Evolutionary conservation across 2,113 vertebrate genomes (phyloP).

Genomic region (Toxotes jaculatrix): DNA sequence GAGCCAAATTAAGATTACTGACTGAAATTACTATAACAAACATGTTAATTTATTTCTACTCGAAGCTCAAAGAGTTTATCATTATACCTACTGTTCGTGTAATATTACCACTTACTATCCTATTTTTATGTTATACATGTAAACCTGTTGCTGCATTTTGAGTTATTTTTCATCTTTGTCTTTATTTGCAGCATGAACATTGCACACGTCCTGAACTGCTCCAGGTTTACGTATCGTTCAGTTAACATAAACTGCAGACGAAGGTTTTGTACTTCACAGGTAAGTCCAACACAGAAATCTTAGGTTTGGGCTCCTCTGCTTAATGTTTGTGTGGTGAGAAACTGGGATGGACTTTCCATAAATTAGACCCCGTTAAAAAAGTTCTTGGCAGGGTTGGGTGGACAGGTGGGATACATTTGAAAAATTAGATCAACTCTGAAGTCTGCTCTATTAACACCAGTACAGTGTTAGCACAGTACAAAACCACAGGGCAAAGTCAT

Average conservation of each 20-base stretch:
- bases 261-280: constrained; percentile 70
- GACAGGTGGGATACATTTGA: neutral
- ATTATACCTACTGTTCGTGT: too few species aligned
- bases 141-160: too few species aligned
- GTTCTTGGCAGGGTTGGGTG: too few species aligned
- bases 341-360: neutral
- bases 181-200: constrained; percentile 74
- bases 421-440: neutral
- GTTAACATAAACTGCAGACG: constrained; percentile 34
- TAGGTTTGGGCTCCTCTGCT: neutral
- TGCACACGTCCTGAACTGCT: constrained; percentile 27
- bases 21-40: too few species aligned
- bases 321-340: neutral
- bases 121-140: neutral
- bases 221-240: constrained; percentile 31
- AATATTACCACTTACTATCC: too few species aligned
- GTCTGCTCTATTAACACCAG: neutral
- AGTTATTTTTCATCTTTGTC: neutral
- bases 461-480: neutral
- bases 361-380: neutral
- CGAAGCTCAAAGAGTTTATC: neutral
- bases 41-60: neutral
- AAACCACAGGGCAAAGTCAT: neutral
- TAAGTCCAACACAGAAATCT: constrained; percentile 42
- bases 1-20: neutral